Evolutionary conservation across 2,888 invertebrate genomes (phyloP).

Genomic region (Agelastica alni): DNA sequence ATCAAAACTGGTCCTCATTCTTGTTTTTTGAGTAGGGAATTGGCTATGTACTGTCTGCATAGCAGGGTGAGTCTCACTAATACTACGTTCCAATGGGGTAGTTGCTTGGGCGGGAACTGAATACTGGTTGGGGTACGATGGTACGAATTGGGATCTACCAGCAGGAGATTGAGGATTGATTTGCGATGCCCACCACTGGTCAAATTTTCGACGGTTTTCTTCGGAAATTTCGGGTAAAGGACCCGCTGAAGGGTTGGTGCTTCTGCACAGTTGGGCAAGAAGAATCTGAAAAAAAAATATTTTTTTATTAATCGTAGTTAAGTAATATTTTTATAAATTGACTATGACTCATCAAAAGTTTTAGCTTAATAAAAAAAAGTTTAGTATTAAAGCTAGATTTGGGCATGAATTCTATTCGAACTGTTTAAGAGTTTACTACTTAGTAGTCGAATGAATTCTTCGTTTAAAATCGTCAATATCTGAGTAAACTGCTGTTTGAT

Average conservation of each 20-base stretch:
- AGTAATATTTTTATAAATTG: not conserved
- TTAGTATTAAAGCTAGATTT: too few species aligned
- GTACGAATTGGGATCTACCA: slow-evolving; percentile 53
- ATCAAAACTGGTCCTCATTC: slow-evolving; percentile 96
- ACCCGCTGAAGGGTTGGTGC: slow-evolving; percentile 68
- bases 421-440: too few species aligned
- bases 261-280: slow-evolving; percentile 81
- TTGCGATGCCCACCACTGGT: slow-evolving; percentile 86
- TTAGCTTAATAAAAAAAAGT: too few species aligned
- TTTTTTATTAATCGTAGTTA: not conserved
- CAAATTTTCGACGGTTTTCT: slow-evolving; percentile 85
- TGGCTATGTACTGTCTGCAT: slow-evolving; percentile 77
- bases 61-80: slow-evolving; percentile 69
- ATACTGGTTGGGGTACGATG: slow-evolving; percentile 60
- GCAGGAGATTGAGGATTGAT: slow-evolving; percentile 63
- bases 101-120: slow-evolving; percentile 56
- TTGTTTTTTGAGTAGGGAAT: slow-evolving; percentile 83
- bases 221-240: slow-evolving; percentile 77
- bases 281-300: slow-evolving; percentile 65
- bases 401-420: too few species aligned
- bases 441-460: too few species aligned
- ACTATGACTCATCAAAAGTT: not conserved
- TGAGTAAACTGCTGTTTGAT: too few species aligned
- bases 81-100: slow-evolving; percentile 57
- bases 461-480: too few species aligned